Evolutionary conservation across 2,113 vertebrate species (phyloP).

Genomic region (Stigmatopora nigra): DNA sequence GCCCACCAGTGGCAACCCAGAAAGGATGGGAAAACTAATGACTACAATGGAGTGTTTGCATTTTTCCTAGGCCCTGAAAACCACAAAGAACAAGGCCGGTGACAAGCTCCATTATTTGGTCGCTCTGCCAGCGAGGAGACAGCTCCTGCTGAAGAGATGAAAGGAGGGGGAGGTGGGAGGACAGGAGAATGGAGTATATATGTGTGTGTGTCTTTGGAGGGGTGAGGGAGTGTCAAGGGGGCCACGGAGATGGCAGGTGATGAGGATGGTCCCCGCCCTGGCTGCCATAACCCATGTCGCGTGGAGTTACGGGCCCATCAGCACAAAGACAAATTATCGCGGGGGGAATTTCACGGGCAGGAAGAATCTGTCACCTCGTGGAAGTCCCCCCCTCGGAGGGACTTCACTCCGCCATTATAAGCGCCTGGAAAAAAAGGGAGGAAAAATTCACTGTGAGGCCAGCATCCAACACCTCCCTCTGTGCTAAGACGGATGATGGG

Average conservation of each 20-base stretch:
- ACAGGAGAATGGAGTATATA: constrained; percentile 58
- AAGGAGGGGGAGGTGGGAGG: constrained; percentile 61
- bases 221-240: constrained; percentile 81
- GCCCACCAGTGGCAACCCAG: constrained; percentile 76
- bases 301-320: constrained; percentile 77
- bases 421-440: constrained; percentile 61
- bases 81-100: constrained; percentile 89
- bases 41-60: constrained; percentile 96
- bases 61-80: constrained; percentile 83
- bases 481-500: constrained; percentile 42
- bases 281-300: constrained; percentile 71
- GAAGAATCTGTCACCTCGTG: constrained; percentile 77
- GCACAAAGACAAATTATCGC: constrained; percentile 91
- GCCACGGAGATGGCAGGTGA: constrained; percentile 93
- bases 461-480: constrained; percentile 44
- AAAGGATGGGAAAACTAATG: constrained; percentile 97
- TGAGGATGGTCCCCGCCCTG: constrained; percentile 82
- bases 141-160: constrained; percentile 89
- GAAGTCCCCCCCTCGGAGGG: constrained; percentile 64
- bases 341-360: constrained; percentile 76
- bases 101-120: constrained; percentile 99
- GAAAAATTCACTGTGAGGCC: constrained; percentile 55
- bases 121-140: constrained; percentile 85
- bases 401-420: constrained; percentile 69
- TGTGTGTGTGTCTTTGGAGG: constrained; percentile 57